Percentiles rank a stretch among this genome's conserved stretches.
These are phyloP conservation scores for Xanthorhoe designata DNA, from an alignment of 2,888 invertebrate genomes.

Conservation along the genomic window DNA sequence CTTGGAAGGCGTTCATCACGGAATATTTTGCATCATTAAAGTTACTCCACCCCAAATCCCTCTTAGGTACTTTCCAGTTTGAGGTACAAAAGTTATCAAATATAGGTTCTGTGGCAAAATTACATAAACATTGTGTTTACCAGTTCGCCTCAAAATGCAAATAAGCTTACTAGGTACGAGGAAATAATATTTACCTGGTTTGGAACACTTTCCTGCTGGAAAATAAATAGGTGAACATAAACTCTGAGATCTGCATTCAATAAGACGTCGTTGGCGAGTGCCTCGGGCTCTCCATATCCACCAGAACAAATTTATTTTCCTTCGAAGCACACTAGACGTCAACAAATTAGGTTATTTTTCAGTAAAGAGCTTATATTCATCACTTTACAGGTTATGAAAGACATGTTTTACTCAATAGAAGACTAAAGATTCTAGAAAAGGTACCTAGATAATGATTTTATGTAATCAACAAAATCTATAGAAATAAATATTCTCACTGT, in stretches of 20 bases:
- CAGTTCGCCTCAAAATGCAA: constrained; percentile 10
- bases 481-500: too few species aligned
- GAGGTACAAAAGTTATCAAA: constrained; percentile 9
- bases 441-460: too few species aligned
- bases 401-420: constrained; percentile 37
- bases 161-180: constrained; percentile 2
- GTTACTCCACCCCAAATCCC: constrained; percentile 11
- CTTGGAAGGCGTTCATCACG: constrained; percentile 26
- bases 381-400: constrained; percentile 60
- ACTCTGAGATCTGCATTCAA: constrained; percentile 66
- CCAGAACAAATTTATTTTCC: constrained; percentile 79
- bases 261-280: constrained; percentile 69
- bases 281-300: constrained; percentile 70
- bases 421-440: not conserved
- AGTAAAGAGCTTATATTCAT: constrained; percentile 70
- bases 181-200: constrained; percentile 34
- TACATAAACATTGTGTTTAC: constrained; percentile 1
- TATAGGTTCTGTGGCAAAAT: constrained; percentile 10
- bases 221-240: constrained; percentile 56
- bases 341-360: constrained; percentile 83
- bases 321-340: constrained; percentile 78
- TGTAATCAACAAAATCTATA: too few species aligned
- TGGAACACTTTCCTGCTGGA: constrained; percentile 38
- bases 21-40: constrained; percentile 29
- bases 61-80: constrained; percentile 1